Conservation (phyloP, 2,113 vertebrate genomes). For the Cryptomyrus ogoouensis region DNA sequence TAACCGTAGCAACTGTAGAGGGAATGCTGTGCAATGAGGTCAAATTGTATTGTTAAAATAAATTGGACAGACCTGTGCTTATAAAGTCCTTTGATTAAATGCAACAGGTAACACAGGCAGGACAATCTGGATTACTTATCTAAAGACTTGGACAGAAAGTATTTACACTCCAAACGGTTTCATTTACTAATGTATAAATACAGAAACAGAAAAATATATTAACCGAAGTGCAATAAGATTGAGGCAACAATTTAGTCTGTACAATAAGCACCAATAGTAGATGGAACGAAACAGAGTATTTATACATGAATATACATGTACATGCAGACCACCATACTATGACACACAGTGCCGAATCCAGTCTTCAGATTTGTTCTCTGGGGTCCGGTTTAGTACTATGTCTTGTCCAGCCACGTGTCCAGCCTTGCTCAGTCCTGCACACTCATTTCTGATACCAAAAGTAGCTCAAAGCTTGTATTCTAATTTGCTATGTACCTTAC, state of each 20-base stretch:
- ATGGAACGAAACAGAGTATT: neutral
- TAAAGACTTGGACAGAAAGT: neutral
- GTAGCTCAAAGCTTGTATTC: neutral
- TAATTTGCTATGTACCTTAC: neutral
- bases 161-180: neutral
- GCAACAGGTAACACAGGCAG: neutral
- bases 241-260: neutral
- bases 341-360: neutral
- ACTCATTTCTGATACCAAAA: neutral
- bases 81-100: neutral
- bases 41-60: neutral
- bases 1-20: neutral
- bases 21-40: neutral
- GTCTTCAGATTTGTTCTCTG: neutral
- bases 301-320: neutral
- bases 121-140: neutral
- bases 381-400: neutral
- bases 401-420: neutral
- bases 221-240: neutral
- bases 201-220: neutral
- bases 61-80: neutral
- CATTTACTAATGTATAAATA: neutral
- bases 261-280: neutral
- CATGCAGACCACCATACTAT: neutral
- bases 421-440: neutral